Percentiles rank a stretch among this genome's conserved stretches.
These are phyloP conservation scores for Nebria ingens DNA, from an alignment of 1,140 invertebrate species.

Conservation along the genomic window DNA sequence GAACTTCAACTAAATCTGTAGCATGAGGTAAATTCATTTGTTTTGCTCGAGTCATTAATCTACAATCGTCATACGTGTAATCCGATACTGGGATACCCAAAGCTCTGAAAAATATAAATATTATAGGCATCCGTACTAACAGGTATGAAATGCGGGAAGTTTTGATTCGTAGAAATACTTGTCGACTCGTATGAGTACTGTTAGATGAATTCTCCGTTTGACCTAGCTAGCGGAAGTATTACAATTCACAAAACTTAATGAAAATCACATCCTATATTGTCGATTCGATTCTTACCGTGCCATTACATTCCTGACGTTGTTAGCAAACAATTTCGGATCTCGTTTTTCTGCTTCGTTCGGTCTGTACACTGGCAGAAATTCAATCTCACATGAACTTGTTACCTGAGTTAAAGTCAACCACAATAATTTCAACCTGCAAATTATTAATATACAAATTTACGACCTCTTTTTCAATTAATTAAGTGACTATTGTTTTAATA, in stretches of 20 bases:
- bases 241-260: not conserved
- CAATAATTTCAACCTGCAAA: constrained; percentile 65
- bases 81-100: constrained; percentile 76
- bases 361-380: constrained; percentile 86
- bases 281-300: constrained; percentile 57
- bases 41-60: constrained; percentile 70
- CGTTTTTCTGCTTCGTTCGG: constrained; percentile 78
- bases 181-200: no score
- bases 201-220: no score
- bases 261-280: not conserved
- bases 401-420: constrained; percentile 89
- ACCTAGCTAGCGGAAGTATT: no score
- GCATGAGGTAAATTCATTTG: constrained; percentile 67
- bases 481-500: no score
- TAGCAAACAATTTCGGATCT: constrained; percentile 82
- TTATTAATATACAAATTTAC: no score
- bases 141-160: no score
- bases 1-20: constrained; percentile 62
- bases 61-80: constrained; percentile 87
- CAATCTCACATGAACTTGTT: constrained; percentile 83
- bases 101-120: constrained; percentile 50
- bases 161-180: no score
- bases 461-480: no score
- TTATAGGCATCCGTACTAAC: not conserved
- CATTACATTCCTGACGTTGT: constrained; percentile 84